Percentiles rank a stretch among this genome's conserved stretches.
These are phyloP conservation scores for Brachyptera putata DNA, from an alignment of 2,888 invertebrate species.

Conservation along the genomic window DNA sequence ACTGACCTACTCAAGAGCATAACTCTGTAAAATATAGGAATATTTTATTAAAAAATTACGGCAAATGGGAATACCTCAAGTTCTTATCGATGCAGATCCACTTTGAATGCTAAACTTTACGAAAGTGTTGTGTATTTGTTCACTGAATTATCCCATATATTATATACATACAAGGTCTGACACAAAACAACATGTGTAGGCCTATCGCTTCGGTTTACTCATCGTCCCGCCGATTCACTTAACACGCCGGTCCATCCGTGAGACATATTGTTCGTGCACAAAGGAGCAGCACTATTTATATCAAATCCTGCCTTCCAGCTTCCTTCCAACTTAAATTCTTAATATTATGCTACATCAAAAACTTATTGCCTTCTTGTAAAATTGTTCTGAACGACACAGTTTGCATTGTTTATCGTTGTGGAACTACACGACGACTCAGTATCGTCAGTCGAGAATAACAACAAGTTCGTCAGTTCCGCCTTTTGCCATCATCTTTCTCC, in stretches of 20 bases:
- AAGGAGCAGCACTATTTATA: conserved; percentile 20
- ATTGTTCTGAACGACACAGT: not conserved
- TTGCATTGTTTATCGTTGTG: not conserved
- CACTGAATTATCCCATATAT: not conserved
- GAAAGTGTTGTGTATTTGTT: not conserved
- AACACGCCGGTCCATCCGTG: conserved; percentile 24
- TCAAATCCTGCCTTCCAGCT: conserved; percentile 15
- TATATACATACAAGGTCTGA: not conserved
- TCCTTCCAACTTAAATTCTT: not conserved
- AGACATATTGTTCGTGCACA: conserved; percentile 29
- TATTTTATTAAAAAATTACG: conserved; percentile 23
- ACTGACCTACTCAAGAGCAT: not conserved
- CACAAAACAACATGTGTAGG: not conserved
- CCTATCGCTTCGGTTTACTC: too few relatives aligned
- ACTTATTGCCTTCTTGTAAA: conserved; percentile 32
- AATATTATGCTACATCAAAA: conserved; percentile 22
- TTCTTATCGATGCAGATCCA: not conserved
- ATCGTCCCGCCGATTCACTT: conserved; percentile 18
- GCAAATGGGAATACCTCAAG: not conserved
- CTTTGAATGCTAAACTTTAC: conserved; percentile 2
- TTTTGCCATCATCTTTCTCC: conserved; percentile 55
- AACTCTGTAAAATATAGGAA: conserved; percentile 30
- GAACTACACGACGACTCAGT: conserved; percentile 9
- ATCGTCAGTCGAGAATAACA: conserved; percentile 47
- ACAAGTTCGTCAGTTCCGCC: conserved; percentile 45